Conservation (phyloP, 2,888 invertebrate genomes). For the Parelbella ahira region DNA sequence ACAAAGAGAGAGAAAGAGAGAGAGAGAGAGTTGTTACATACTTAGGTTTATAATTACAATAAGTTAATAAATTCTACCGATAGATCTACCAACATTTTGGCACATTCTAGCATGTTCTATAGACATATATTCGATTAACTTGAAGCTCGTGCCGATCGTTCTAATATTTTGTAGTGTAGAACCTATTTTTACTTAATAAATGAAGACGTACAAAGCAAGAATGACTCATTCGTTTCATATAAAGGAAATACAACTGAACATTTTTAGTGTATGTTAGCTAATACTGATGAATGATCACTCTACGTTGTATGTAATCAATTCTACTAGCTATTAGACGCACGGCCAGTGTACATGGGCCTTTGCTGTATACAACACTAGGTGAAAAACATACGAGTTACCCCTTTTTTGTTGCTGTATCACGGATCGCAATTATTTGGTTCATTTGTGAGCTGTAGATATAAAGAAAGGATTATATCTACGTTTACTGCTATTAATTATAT, state of each 20-base stretch:
- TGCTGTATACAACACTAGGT: constrained; percentile 2
- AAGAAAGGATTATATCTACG: constrained; percentile 12
- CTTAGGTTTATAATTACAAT: no score
- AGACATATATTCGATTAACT: no score
- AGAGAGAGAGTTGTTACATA: no score
- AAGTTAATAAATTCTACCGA: no score
- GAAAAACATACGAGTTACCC: no score
- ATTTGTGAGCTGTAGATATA: constrained; percentile 13
- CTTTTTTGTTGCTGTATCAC: constrained; percentile 18
- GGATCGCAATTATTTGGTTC: constrained; percentile 13
- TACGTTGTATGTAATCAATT: constrained; percentile 22
- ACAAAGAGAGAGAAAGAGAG: no score
- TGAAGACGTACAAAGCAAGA: not conserved
- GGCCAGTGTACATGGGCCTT: constrained; percentile 2
- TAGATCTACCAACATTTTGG: no score
- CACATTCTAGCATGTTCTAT: no score
- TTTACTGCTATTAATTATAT: constrained; percentile 5
- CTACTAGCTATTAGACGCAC: constrained; percentile 9
- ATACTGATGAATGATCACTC: constrained; percentile 19
- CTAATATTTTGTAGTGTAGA: no score
- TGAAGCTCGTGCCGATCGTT: no score
- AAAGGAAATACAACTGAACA: constrained; percentile 6
- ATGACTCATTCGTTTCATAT: constrained; percentile 10
- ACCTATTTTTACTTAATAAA: no score
- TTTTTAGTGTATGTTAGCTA: constrained; percentile 9